Evolutionary conservation across 2,113 vertebrate species (phyloP).

Genomic region (Australoheros scitulus): DNA sequence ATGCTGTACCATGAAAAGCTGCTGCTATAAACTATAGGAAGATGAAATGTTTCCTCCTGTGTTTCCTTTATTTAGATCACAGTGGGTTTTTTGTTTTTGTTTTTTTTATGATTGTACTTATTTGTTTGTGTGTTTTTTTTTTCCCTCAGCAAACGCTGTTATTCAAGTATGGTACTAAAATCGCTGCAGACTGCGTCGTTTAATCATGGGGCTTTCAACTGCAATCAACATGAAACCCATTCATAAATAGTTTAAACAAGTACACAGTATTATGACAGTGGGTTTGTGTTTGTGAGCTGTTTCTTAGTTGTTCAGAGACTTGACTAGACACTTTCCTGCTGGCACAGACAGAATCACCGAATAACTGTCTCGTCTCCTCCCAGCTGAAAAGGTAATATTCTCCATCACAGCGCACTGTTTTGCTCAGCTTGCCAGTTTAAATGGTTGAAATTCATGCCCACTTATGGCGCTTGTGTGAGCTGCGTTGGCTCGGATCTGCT

Average conservation of each 20-base stretch:
- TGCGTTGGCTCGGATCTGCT: not conserved
- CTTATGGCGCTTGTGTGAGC: slow-evolving; percentile 12
- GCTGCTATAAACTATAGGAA: not conserved
- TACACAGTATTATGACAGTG: not conserved
- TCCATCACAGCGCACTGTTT: slow-evolving; percentile 16
- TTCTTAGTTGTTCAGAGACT: slow-evolving; percentile 17
- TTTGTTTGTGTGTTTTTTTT: not conserved
- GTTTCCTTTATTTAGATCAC: not conserved
- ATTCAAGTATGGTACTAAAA: not conserved
- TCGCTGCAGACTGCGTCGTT: not conserved
- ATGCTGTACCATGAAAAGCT: not conserved
- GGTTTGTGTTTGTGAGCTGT: not conserved
- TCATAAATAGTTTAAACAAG: slow-evolving; percentile 8
- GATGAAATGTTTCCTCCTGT: not conserved
- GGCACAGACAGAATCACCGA: slow-evolving; percentile 35
- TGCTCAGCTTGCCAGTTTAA: slow-evolving; percentile 24
- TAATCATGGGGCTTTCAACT: not conserved
- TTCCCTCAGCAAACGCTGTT: not conserved
- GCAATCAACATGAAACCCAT: slow-evolving; percentile 1
- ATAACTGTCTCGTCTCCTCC: slow-evolving; percentile 28
- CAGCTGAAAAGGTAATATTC: slow-evolving; percentile 27
- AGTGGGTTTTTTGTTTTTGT: no score
- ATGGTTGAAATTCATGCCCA: slow-evolving; percentile 29
- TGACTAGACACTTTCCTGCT: slow-evolving; percentile 25
- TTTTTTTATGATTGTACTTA: not conserved